Conservation (phyloP, 2,113 vertebrate species). For the Irena cyanogastra region DNA sequence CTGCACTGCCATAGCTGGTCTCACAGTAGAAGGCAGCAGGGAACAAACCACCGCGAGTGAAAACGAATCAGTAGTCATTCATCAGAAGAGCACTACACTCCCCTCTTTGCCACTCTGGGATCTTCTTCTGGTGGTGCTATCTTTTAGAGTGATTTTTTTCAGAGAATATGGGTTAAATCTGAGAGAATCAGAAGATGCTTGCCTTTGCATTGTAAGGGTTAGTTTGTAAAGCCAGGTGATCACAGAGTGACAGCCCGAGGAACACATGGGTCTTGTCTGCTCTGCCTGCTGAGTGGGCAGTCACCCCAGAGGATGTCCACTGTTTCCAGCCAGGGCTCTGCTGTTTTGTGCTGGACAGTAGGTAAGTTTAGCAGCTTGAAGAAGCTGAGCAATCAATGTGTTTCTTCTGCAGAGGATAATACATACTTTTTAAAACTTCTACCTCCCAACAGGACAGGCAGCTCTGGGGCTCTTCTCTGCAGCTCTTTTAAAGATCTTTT, state of each 20-base stretch:
- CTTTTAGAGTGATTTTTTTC: background rate
- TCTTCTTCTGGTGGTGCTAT: background rate
- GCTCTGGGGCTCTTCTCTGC: background rate
- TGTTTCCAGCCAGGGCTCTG: background rate
- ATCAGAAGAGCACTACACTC: background rate
- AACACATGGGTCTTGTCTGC: background rate
- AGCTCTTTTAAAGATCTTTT: slow-evolving; percentile 53
- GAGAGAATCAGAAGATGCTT: background rate
- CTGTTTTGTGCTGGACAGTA: background rate
- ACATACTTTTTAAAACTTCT: background rate
- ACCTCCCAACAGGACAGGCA: background rate
- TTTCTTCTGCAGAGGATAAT: background rate
- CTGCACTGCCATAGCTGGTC: rapidly evolving
- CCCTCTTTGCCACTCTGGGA: background rate
- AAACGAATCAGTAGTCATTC: background rate
- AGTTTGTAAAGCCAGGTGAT: background rate
- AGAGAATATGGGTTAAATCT: background rate
- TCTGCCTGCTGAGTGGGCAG: background rate
- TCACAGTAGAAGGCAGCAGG: background rate
- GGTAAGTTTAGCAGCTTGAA: background rate
- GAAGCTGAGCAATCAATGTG: background rate
- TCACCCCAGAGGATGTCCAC: background rate
- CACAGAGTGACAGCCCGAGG: background rate
- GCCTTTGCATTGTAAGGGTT: background rate
- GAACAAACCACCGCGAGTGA: background rate